Evolutionary conservation across 1,140 invertebrate genomes (phyloP).

Genomic region (Melanaphis sacchari): DNA sequence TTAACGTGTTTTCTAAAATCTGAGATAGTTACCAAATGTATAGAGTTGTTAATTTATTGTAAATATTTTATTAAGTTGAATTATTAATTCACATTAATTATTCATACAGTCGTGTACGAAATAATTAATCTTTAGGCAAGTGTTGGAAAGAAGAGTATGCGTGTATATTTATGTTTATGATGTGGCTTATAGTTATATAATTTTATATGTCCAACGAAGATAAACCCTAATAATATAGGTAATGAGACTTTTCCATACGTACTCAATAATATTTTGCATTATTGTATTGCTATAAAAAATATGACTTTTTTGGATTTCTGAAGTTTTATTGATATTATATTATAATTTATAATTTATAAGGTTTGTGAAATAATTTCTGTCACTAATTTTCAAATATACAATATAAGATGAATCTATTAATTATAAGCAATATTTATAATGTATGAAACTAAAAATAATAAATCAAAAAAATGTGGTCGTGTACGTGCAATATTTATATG

Average conservation of each 20-base stretch:
- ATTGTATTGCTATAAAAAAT: background rate
- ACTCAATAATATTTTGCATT: background rate
- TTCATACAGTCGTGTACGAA: background rate
- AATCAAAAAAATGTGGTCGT: background rate
- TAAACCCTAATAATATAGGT: background rate
- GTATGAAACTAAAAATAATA: background rate
- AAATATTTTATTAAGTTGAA: background rate
- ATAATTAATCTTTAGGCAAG: background rate
- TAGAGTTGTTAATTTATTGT: background rate
- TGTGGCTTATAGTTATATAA: too few relatives aligned
- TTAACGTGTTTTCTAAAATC: background rate
- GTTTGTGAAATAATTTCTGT: background rate
- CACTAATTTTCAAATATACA: too few relatives aligned
- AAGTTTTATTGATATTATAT: background rate
- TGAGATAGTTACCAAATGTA: background rate
- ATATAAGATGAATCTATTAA: background rate
- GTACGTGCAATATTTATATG: background rate
- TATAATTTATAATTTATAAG: too few relatives aligned
- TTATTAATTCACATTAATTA: background rate
- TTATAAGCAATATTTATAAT: background rate
- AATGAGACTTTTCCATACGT: background rate
- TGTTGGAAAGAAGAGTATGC: background rate
- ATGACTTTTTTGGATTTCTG: background rate
- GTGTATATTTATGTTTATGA: background rate
- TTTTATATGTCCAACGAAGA: too few relatives aligned